phyloP scores from a whole-genome alignment of 2,888 invertebrate species.

The Brachyopa scutellaris region DNA sequence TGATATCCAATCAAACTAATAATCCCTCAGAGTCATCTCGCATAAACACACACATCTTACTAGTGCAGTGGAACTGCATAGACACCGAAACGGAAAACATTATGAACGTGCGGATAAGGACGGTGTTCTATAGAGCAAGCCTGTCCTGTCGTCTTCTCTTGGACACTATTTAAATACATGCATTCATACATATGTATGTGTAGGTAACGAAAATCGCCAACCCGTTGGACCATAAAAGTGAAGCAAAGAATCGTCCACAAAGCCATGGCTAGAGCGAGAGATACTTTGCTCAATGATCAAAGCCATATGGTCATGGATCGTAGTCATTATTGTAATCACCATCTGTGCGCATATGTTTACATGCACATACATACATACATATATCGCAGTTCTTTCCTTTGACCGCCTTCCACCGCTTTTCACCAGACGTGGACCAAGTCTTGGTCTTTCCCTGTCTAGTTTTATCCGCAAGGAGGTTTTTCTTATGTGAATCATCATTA shows the following conservation, averaged over 20 bases:
- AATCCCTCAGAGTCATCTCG: slow-evolving; percentile 62
- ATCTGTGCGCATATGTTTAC: slow-evolving; percentile 65
- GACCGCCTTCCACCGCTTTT: neutral
- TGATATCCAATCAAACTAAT: slow-evolving; percentile 73
- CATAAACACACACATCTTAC: slow-evolving; percentile 26
- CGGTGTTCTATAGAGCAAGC: neutral
- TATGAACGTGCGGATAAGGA: slow-evolving; percentile 43
- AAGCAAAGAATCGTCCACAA: slow-evolving; percentile 32
- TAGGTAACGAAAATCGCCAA: slow-evolving; percentile 64
- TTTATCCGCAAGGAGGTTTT: slow-evolving; percentile 61
- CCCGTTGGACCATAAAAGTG: slow-evolving; percentile 58
- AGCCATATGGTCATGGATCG: slow-evolving; percentile 71
- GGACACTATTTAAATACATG: slow-evolving; percentile 69
- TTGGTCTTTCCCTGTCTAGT: slow-evolving; percentile 36
- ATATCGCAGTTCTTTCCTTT: slow-evolving; percentile 46
- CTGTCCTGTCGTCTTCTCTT: slow-evolving; percentile 62
- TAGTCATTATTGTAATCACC: slow-evolving; percentile 72
- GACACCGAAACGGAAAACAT: slow-evolving; percentile 30
- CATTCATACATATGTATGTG: too few species aligned
- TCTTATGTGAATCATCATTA: slow-evolving; percentile 67
- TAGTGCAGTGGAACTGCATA: slow-evolving; percentile 20
- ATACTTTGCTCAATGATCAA: slow-evolving; percentile 63
- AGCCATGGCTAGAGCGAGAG: slow-evolving; percentile 23
- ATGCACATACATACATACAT: too few species aligned
- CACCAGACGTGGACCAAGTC: too few species aligned